Percentiles rank a stretch among this genome's conserved stretches.
These are phyloP conservation scores for Popillia japonica DNA, from an alignment of 1,140 invertebrate genomes.

Conservation along the genomic window DNA sequence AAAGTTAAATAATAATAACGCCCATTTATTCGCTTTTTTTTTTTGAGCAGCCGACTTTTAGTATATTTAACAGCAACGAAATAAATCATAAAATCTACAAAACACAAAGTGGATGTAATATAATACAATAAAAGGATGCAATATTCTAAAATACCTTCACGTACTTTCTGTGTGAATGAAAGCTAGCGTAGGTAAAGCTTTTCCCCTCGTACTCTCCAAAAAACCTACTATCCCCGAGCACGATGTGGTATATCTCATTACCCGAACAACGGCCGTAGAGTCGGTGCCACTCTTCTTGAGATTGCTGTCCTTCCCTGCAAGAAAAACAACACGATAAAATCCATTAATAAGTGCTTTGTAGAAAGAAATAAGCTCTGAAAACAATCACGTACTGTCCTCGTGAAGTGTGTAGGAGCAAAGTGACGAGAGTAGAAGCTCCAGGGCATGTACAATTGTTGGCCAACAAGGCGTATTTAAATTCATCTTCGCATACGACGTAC, in stretches of 20 bases:
- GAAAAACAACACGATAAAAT: constrained; percentile 38
- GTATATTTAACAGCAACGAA: too few relatives aligned
- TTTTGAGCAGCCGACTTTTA: too few relatives aligned
- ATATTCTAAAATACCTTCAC: constrained; percentile 52
- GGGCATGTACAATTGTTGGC: constrained; percentile 98
- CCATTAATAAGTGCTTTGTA: neutral
- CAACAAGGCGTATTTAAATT: constrained; percentile 95
- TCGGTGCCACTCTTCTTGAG: constrained; percentile 96
- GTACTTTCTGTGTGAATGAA: constrained; percentile 97
- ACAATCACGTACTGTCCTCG: constrained; percentile 86
- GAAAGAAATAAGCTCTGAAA: neutral
- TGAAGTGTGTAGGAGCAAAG: constrained; percentile 93
- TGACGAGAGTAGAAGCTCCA: constrained; percentile 95
- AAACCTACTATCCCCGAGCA: constrained; percentile 92
- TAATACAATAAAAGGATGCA: neutral
- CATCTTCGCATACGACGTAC: constrained; percentile 97
- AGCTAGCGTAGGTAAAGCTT: constrained; percentile 98
- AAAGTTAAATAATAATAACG: too few relatives aligned
- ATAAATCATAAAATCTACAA: too few relatives aligned
- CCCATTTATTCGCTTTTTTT: too few relatives aligned
- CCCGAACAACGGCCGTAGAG: constrained; percentile 97
- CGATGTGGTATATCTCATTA: constrained; percentile 98
- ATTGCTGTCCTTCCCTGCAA: constrained; percentile 93
- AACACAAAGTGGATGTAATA: neutral
- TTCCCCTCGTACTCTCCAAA: constrained; percentile 98